These are phyloP conservation scores for Fragum whitleyi DNA, from an alignment of 2,888 invertebrate species.

Conservation along the genomic window DNA sequence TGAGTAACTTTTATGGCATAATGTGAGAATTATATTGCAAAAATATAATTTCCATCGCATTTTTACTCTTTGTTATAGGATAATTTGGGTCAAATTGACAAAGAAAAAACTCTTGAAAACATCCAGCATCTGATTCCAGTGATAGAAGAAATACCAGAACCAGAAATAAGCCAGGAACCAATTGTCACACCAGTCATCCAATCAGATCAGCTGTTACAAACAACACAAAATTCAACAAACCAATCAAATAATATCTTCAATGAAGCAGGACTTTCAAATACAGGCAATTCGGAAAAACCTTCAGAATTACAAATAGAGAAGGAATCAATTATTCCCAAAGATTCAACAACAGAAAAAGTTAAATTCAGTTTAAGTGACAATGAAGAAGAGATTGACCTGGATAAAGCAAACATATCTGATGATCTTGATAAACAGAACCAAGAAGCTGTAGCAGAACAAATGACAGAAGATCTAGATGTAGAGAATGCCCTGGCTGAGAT, in stretches of 20 bases:
- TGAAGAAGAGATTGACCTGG: constrained; percentile 42
- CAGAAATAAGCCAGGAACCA: constrained; percentile 37
- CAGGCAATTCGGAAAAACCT: neutral
- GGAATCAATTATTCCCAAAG: neutral
- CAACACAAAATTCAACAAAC: constrained; percentile 29
- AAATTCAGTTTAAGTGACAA: constrained; percentile 47
- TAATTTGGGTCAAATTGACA: constrained; percentile 72
- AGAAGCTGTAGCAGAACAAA: constrained; percentile 25
- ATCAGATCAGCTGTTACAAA: constrained; percentile 12
- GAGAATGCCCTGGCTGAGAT: constrained; percentile 58
- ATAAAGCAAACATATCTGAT: constrained; percentile 34
- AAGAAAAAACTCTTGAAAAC: constrained; percentile 63
- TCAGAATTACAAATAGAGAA: neutral
- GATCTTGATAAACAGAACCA: constrained; percentile 18
- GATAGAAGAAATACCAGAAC: constrained; percentile 43
- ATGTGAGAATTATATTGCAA: no score
- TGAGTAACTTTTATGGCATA: no score
- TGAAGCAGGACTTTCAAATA: neutral
- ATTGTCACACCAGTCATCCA: constrained; percentile 11
- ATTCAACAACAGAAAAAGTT: neutral
- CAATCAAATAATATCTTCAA: constrained; percentile 35
- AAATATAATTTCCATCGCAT: no score
- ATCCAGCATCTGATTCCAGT: constrained; percentile 75
- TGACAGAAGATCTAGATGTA: constrained; percentile 43
- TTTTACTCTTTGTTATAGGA: constrained; percentile 34